phyloP scores from a whole-genome alignment of 37 sponge, comb jelly and placozoan genomes.

The Aplysina aerophoba region DNA sequence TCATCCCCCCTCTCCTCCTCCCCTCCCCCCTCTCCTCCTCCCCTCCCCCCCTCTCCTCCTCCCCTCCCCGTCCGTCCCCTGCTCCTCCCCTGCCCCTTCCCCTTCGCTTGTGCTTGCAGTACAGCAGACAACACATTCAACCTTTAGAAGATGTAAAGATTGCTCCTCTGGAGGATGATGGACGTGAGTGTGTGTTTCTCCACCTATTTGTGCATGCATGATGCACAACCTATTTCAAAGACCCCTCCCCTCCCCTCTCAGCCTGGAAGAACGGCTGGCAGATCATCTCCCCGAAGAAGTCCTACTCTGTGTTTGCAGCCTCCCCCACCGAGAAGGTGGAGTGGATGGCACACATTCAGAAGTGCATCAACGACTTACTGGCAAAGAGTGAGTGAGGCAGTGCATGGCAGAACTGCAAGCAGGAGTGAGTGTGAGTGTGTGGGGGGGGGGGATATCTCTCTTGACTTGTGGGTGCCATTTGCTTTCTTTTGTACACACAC shows the following conservation, averaged over 20 bases:
- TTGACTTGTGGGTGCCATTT: not conserved
- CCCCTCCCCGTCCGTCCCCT: not conserved
- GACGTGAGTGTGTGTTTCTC: slow-evolving; percentile 43
- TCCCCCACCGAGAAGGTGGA: slow-evolving; percentile 89
- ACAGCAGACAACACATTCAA: slow-evolving; percentile 81
- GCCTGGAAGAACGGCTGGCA: slow-evolving; percentile 95
- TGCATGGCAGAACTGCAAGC: no score
- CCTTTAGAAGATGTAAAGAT: slow-evolving; percentile 81
- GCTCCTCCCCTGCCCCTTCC: no score
- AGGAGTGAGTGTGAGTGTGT: not conserved
- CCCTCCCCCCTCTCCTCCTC: not conserved
- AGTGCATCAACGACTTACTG: slow-evolving; percentile 77
- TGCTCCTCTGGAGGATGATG: slow-evolving; percentile 79
- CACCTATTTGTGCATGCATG: not conserved
- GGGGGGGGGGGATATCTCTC: not conserved
- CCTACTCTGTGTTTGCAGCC: slow-evolving; percentile 96
- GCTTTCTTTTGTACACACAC: no score
- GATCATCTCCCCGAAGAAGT: slow-evolving; percentile 87
- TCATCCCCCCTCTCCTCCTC: not conserved
- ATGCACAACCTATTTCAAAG: not conserved
- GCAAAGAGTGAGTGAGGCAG: slow-evolving; percentile 63
- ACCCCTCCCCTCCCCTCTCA: not conserved
- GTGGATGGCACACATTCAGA: slow-evolving; percentile 95
- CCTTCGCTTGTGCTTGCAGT: slow-evolving; percentile 48
- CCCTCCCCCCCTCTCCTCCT: no score